Evolutionary conservation across 2,888 invertebrate species (phyloP).

Genomic region (Rhagium mordax): DNA sequence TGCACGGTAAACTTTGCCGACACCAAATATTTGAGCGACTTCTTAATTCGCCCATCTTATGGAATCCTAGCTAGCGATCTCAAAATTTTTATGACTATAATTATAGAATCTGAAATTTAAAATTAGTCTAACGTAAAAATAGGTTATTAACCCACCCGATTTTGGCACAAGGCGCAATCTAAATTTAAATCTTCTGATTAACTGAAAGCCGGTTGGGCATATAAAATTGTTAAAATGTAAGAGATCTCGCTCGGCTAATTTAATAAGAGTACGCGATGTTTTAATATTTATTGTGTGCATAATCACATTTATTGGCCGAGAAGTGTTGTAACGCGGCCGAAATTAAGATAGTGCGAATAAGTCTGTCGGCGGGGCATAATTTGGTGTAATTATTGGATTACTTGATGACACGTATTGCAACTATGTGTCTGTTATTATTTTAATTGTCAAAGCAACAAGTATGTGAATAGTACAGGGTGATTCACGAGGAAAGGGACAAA

Average conservation of each 20-base stretch:
- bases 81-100: neutral
- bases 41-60: neutral
- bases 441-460: neutral
- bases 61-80: neutral
- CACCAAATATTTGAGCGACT: neutral
- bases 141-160: slow-evolving; percentile 51
- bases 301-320: neutral
- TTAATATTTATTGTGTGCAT: neutral
- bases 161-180: slow-evolving; percentile 50
- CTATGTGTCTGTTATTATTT: neutral
- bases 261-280: neutral
- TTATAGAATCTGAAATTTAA: slow-evolving; percentile 7
- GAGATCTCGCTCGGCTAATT: neutral
- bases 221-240: slow-evolving; percentile 18
- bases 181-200: slow-evolving; percentile 46
- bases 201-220: slow-evolving; percentile 11
- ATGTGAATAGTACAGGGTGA: neutral
- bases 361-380: neutral
- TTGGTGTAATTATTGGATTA: neutral
- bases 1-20: neutral
- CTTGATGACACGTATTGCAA: neutral
- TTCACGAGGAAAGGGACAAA: no score
- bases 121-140: slow-evolving; percentile 31
- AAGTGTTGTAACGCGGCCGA: neutral
- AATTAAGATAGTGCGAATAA: neutral